Evolutionary conservation across 1,140 invertebrate species (phyloP).

Genomic region (Epicauta chinensis): DNA sequence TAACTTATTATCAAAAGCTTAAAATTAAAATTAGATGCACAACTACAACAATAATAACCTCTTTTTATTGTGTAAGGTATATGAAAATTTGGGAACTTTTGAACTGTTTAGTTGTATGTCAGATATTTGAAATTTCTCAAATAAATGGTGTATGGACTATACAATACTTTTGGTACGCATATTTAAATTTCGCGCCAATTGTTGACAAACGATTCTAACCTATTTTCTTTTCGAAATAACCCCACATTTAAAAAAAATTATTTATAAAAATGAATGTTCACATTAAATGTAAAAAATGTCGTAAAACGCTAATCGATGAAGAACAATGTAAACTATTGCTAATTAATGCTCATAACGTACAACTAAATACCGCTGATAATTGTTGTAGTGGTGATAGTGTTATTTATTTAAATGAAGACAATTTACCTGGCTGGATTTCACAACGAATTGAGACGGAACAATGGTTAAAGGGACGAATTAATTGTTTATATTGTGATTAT

Average conservation of each 20-base stretch:
- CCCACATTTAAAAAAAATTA: too few species aligned
- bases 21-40: too few species aligned
- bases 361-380: slow-evolving; percentile 1
- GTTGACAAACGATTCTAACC: too few species aligned
- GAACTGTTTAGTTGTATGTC: too few species aligned
- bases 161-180: too few species aligned
- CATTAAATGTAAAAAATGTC: slow-evolving; percentile 25
- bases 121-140: too few species aligned
- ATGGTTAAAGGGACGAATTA: slow-evolving; percentile 47
- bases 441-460: slow-evolving; percentile 25
- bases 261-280: neutral
- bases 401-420: slow-evolving; percentile 27
- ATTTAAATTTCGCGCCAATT: too few species aligned
- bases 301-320: slow-evolving; percentile 15
- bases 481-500: slow-evolving; percentile 44
- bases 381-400: slow-evolving; percentile 11
- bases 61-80: too few species aligned
- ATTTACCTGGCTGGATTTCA: slow-evolving; percentile 24
- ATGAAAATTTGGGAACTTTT: too few species aligned
- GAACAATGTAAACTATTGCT: slow-evolving; percentile 9
- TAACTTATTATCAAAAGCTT: too few species aligned
- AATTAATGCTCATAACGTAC: slow-evolving; percentile 22
- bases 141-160: too few species aligned
- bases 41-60: too few species aligned
- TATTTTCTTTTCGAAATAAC: neutral